Percentiles rank a stretch among this genome's conserved stretches.
phyloP scores from a whole-genome alignment of 2,113 vertebrate species.

The Prionailurus bengalensis region DNA sequence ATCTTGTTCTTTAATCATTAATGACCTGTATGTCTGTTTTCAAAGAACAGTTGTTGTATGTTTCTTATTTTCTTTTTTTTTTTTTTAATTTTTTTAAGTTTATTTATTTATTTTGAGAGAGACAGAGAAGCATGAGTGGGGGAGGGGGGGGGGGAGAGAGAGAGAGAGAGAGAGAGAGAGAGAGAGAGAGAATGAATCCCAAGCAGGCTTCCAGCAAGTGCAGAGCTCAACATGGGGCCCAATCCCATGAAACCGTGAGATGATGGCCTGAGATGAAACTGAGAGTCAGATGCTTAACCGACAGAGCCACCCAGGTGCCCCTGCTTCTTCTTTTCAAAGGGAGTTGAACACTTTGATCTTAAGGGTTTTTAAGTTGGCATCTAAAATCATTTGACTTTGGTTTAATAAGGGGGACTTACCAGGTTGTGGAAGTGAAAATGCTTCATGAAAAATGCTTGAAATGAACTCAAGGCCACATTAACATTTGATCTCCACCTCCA shows the following conservation, averaged over 20 bases:
- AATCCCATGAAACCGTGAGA: too few species aligned
- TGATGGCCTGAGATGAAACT: too few species aligned
- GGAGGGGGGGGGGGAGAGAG: too few species aligned
- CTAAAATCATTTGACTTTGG: conserved; percentile 49
- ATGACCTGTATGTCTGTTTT: background rate
- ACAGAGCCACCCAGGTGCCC: too few species aligned
- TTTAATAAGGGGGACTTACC: background rate
- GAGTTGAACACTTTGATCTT: background rate
- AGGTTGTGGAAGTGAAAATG: conserved; percentile 15
- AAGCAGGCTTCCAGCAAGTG: too few species aligned
- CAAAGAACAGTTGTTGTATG: background rate
- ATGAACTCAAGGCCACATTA: conserved; percentile 49
- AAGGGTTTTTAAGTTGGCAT: background rate
- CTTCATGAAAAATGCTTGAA: conserved; percentile 61
- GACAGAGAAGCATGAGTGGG: too few species aligned
- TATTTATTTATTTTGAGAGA: too few species aligned
- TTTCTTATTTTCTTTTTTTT: conserved; percentile 8
- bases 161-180: too few species aligned
- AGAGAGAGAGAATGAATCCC: too few species aligned
- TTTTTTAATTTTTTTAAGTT: too few species aligned
- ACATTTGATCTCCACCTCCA: conserved; percentile 51
- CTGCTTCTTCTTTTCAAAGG: conserved; percentile 48
- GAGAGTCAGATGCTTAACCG: too few species aligned
- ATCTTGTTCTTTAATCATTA: background rate
- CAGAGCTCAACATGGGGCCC: too few species aligned